These are phyloP conservation scores for Andrena cerasifolii DNA, from an alignment of 1,140 invertebrate species.

Conservation along the genomic window DNA sequence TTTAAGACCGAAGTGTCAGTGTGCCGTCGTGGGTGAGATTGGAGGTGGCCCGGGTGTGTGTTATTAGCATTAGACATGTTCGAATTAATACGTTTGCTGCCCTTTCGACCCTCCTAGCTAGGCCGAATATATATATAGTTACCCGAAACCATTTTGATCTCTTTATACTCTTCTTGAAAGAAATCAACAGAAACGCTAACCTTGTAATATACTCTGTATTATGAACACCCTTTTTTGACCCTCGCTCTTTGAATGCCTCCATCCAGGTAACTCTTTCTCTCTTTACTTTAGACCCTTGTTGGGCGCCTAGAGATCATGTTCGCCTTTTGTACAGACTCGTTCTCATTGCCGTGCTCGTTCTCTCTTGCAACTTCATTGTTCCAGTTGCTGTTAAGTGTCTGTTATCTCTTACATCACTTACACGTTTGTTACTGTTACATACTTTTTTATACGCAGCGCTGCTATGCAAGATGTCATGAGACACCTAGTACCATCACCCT, in stretches of 20 bases:
- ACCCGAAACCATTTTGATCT: conserved; percentile 67
- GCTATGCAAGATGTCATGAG: conserved; percentile 55
- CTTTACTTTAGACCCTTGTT: conserved; percentile 75
- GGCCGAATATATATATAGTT: conserved; percentile 70
- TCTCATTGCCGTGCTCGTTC: conserved; percentile 36
- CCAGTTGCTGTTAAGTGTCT: conserved; percentile 55
- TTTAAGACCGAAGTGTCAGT: too few species aligned
- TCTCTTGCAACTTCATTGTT: conserved; percentile 12
- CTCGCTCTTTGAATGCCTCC: conserved; percentile 75
- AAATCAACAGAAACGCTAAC: conserved; percentile 64
- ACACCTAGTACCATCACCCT: conserved; percentile 46
- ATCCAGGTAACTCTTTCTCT: conserved; percentile 76
- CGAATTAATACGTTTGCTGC: conserved; percentile 74
- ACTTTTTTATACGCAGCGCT: conserved; percentile 35
- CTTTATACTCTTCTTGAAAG: conserved; percentile 64
- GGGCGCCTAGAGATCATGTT: conserved; percentile 60
- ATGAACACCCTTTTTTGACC: conserved; percentile 72
- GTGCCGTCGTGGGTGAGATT: conserved; percentile 21
- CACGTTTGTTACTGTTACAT: conserved; percentile 18
- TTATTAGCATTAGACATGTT: conserved; percentile 74
- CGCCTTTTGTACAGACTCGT: conserved; percentile 58
- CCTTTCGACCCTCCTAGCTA: conserved; percentile 73
- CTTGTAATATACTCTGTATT: conserved; percentile 75
- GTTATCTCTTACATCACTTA: conserved; percentile 50
- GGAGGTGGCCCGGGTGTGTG: conserved; percentile 65